A percentile compares a stretch with the other conserved stretches of the same genome.
Evolutionary conservation across 2,113 vertebrate genomes (phyloP).

Genomic region (Upupa epops): DNA sequence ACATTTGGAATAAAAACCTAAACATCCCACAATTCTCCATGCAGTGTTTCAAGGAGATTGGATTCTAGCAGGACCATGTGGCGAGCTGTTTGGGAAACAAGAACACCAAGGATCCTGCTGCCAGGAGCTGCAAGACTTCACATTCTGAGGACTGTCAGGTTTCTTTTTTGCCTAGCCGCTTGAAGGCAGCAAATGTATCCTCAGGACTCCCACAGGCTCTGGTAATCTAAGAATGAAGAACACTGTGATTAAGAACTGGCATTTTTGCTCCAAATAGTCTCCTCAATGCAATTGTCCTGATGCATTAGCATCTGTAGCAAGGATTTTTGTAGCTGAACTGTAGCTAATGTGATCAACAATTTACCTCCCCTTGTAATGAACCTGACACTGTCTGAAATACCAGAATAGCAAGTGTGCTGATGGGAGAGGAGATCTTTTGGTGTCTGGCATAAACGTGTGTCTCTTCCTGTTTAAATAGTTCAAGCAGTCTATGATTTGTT

Average conservation of each 20-base stretch:
- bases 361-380: not conserved
- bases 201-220: not conserved
- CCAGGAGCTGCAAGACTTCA: not conserved
- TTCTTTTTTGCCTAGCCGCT: not conserved
- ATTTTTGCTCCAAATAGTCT: not conserved
- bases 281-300: not conserved
- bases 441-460: not conserved
- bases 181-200: not conserved
- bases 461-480: not conserved
- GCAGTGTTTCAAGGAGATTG: not conserved
- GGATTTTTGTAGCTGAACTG: not conserved
- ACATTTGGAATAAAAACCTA: slow-evolving; percentile 7
- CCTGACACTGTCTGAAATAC: not conserved
- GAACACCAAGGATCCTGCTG: not conserved
- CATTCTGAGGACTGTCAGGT: not conserved
- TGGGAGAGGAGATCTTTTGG: not conserved
- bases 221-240: not conserved
- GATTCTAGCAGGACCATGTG: not conserved
- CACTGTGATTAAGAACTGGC: not conserved
- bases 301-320: not conserved
- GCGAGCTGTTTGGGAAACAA: not conserved
- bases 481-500: not conserved
- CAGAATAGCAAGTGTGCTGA: not conserved
- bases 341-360: not conserved
- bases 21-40: not conserved